Evolutionary conservation across 2,113 vertebrate genomes (phyloP).

Genomic region (Zosterops japonicus): DNA sequence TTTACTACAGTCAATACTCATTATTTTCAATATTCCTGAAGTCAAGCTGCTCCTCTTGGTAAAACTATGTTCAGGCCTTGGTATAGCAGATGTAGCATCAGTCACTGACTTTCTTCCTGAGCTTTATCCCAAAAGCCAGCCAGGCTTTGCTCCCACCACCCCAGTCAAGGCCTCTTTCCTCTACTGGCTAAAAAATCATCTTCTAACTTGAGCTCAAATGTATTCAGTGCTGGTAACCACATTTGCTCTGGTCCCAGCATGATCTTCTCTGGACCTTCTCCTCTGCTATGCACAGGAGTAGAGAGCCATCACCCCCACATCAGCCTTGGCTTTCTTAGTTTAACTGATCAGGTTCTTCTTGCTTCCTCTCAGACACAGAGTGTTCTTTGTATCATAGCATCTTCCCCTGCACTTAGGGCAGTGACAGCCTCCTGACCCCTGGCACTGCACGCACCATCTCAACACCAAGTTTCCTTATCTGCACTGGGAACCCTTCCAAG

Average conservation of each 20-base stretch:
- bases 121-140: neutral
- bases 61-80: neutral
- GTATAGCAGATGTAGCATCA: neutral
- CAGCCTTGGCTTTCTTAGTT: neutral
- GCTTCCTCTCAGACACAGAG: neutral
- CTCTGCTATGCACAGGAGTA: neutral
- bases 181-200: neutral
- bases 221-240: neutral
- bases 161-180: neutral
- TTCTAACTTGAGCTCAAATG: neutral
- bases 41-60: neutral
- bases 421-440: neutral
- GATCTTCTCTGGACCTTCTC: neutral
- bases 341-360: neutral
- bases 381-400: neutral
- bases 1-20: neutral
- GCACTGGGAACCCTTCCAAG: slow-evolving; percentile 15
- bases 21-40: neutral
- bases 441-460: neutral
- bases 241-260: neutral
- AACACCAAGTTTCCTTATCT: neutral
- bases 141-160: neutral
- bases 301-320: neutral
- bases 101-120: neutral
- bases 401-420: neutral